phyloP scores from a whole-genome alignment of 2,797 vertebrate species.

The Masticophis lateralis region DNA sequence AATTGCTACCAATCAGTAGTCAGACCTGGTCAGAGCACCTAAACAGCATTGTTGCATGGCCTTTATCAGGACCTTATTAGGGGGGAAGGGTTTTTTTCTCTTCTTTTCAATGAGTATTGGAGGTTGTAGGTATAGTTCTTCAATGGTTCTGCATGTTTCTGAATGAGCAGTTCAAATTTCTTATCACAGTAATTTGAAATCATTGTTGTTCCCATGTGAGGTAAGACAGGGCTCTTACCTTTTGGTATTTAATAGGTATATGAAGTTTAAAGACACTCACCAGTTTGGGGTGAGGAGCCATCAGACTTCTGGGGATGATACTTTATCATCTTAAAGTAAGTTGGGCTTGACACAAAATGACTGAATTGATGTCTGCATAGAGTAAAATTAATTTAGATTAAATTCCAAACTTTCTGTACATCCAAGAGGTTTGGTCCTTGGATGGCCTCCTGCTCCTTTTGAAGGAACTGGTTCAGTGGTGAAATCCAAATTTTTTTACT shows the following conservation, averaged over 20 bases:
- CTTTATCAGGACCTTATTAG: background rate
- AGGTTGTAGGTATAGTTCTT: background rate
- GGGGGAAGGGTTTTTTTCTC: fast-evolving
- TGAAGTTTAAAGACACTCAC: background rate
- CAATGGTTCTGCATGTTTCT: background rate
- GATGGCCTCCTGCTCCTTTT: background rate
- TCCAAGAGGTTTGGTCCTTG: background rate
- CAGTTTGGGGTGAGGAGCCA: background rate
- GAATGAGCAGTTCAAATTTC: background rate
- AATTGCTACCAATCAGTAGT: background rate
- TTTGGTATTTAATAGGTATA: background rate
- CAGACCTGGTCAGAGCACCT: background rate
- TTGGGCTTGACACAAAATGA: background rate
- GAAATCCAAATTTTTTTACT: too few species aligned
- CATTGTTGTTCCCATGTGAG: background rate
- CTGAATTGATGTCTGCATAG: background rate
- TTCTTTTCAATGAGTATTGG: background rate
- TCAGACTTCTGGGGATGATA: background rate
- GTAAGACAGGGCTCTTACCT: background rate
- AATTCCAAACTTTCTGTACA: background rate
- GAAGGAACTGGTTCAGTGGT: background rate
- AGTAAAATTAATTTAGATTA: background rate
- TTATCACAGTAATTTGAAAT: background rate
- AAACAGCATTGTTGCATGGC: background rate
- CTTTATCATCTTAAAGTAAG: background rate